Conservation (phyloP, 2,113 vertebrate species). For the Synodontis membranacea region DNA sequence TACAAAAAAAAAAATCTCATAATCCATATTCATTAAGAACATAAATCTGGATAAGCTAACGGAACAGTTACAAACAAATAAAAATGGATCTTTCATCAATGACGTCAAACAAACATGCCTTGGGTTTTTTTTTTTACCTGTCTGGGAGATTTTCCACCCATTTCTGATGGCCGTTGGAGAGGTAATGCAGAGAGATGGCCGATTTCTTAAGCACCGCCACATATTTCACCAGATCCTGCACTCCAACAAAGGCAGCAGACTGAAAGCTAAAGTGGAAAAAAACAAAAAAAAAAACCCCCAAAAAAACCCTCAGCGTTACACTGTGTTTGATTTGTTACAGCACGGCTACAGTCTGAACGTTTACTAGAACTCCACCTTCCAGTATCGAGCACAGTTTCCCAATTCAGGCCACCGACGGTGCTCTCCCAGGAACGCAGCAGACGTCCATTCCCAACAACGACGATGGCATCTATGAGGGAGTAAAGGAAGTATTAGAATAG, state of each 20-base stretch:
- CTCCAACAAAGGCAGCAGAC: conserved; percentile 79
- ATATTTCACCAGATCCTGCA: conserved; percentile 80
- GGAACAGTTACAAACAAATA: background rate
- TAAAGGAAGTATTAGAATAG: background rate
- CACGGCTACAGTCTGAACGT: background rate
- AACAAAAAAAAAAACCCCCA: no score
- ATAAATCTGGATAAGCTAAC: background rate
- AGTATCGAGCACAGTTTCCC: conserved; percentile 87
- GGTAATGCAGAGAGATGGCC: conserved; percentile 83
- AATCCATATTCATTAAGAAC: background rate
- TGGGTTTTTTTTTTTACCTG: conserved; percentile 77
- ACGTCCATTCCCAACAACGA: conserved; percentile 82
- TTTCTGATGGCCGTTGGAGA: conserved; percentile 91
- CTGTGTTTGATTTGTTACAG: background rate
- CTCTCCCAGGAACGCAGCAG: conserved; percentile 94
- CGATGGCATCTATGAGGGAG: conserved; percentile 80
- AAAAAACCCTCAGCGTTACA: background rate
- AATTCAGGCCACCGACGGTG: conserved; percentile 89
- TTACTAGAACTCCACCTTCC: conserved; percentile 77
- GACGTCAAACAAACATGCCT: background rate
- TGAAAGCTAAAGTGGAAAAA: conserved; percentile 78
- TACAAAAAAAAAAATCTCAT: background rate
- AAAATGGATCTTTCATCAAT: background rate
- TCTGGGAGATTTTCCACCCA: conserved; percentile 91
- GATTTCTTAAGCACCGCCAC: conserved; percentile 85